A percentile compares a stretch with the other conserved stretches of the same genome.
phyloP scores from a whole-genome alignment of 2,797 vertebrate genomes.

The Poecile montanus region DNA sequence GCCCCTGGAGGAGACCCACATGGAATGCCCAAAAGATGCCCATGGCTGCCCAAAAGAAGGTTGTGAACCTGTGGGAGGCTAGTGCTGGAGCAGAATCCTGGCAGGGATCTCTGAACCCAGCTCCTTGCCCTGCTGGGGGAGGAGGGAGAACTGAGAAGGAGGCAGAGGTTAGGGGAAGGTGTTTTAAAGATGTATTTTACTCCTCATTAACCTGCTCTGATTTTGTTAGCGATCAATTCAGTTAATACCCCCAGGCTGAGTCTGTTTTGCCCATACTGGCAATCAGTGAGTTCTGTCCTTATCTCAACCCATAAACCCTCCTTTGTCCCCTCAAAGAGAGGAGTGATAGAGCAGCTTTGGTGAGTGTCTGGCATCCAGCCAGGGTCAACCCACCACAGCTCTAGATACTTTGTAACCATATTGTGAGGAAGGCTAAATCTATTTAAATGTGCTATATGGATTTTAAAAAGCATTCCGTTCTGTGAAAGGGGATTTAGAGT shows the following conservation, averaged over 20 bases:
- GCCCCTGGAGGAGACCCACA: rapidly evolving
- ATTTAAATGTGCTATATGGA: not conserved
- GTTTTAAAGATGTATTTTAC: not conserved
- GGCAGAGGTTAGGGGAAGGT: not conserved
- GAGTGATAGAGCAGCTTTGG: not conserved
- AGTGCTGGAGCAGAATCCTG: not conserved
- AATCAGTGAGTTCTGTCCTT: not conserved
- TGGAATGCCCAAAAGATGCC: not conserved
- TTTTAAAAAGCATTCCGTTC: not conserved
- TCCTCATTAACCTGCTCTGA: not conserved
- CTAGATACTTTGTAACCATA: not conserved
- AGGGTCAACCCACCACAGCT: not conserved
- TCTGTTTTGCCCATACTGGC: not conserved
- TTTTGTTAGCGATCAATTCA: not conserved
- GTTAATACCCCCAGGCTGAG: not conserved
- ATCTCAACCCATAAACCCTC: not conserved
- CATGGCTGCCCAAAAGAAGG: not conserved
- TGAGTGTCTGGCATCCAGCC: not conserved
- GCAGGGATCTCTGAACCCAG: not conserved
- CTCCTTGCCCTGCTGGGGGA: not conserved
- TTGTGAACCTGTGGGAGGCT: not conserved
- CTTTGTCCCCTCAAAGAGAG: not conserved
- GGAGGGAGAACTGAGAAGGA: not conserved
- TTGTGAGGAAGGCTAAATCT: not conserved
- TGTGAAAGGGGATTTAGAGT: not conserved